Conservation (phyloP, 2,797 vertebrate species). For the Lycodopsis pacificus region DNA sequence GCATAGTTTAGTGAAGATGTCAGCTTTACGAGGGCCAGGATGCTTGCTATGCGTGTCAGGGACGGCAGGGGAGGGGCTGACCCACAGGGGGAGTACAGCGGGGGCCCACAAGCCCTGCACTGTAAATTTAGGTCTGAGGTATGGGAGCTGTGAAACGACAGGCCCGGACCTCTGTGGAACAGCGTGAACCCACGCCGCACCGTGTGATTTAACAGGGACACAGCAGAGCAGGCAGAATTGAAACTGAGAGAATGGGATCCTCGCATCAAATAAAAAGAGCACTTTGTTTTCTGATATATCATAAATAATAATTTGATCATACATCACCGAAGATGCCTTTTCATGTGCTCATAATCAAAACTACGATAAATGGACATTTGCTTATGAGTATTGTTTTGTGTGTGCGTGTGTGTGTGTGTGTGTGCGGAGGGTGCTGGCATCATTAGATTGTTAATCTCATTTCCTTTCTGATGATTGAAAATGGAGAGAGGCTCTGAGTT, state of each 20-base stretch:
- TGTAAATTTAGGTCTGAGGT: slow-evolving; percentile 80
- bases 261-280: slow-evolving; percentile 44
- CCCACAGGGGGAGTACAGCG: slow-evolving; percentile 64
- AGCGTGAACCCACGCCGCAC: slow-evolving; percentile 35
- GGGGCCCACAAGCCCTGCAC: slow-evolving; percentile 57
- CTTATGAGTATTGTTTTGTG: slow-evolving; percentile 56
- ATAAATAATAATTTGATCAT: slow-evolving; percentile 68
- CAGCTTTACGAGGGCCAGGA: slow-evolving; percentile 83
- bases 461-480: slow-evolving; percentile 86
- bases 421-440: slow-evolving; percentile 56
- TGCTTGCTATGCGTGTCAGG: slow-evolving; percentile 82
- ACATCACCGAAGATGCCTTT: slow-evolving; percentile 54
- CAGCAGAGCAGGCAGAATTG: slow-evolving; percentile 42
- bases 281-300: slow-evolving; percentile 62
- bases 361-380: slow-evolving; percentile 56
- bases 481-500: slow-evolving; percentile 81
- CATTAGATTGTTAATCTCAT: slow-evolving; percentile 86
- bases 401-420: background rate
- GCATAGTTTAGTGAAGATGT: slow-evolving; percentile 89
- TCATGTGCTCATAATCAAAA: slow-evolving; percentile 60
- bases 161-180: slow-evolving; percentile 53
- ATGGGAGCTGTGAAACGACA: slow-evolving; percentile 66
- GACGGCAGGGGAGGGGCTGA: slow-evolving; percentile 72
- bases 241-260: slow-evolving; percentile 49
- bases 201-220: slow-evolving; percentile 74